Evolutionary conservation across 2,888 invertebrate genomes (phyloP).

Genomic region (Mamestra brassicae): DNA sequence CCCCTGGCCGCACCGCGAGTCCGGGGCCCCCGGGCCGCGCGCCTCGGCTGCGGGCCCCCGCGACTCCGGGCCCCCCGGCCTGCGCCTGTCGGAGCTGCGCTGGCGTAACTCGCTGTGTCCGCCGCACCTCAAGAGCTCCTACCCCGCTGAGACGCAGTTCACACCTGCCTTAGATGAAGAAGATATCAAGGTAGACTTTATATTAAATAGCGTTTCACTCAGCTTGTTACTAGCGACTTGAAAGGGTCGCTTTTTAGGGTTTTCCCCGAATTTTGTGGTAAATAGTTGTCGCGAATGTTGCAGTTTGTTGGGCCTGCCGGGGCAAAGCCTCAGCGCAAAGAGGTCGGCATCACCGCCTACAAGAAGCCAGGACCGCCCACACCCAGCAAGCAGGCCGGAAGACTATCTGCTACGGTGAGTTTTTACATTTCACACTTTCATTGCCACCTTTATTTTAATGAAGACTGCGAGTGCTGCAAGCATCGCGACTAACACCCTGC

Average conservation of each 20-base stretch:
- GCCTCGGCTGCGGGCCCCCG: slow-evolving; percentile 84
- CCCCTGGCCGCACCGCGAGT: background rate
- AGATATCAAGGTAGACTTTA: slow-evolving; percentile 81
- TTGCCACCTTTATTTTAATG: too few relatives aligned
- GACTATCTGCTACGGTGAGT: slow-evolving; percentile 93
- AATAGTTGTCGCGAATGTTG: slow-evolving; percentile 2
- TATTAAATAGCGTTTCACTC: background rate
- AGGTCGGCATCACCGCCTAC: slow-evolving; percentile 94
- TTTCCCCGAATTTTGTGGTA: background rate
- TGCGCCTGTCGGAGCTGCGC: slow-evolving; percentile 93
- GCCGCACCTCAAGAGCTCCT: slow-evolving; percentile 96
- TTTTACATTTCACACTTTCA: background rate
- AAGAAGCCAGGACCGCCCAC: slow-evolving; percentile 97
- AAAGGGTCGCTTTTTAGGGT: background rate
- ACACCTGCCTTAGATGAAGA: slow-evolving; percentile 88
- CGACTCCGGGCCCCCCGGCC: slow-evolving; percentile 48
- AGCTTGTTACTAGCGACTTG: background rate
- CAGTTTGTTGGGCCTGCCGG: slow-evolving; percentile 70
- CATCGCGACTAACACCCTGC: too few relatives aligned
- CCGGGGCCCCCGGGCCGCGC: slow-evolving; percentile 78
- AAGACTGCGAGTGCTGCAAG: too few relatives aligned
- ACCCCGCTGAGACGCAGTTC: slow-evolving; percentile 95
- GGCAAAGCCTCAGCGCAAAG: slow-evolving; percentile 85
- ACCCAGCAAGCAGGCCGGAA: slow-evolving; percentile 95
- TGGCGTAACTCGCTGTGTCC: slow-evolving; percentile 95